These are phyloP conservation scores for Solea solea DNA, from an alignment of 2,113 vertebrate species.

Conservation along the genomic window DNA sequence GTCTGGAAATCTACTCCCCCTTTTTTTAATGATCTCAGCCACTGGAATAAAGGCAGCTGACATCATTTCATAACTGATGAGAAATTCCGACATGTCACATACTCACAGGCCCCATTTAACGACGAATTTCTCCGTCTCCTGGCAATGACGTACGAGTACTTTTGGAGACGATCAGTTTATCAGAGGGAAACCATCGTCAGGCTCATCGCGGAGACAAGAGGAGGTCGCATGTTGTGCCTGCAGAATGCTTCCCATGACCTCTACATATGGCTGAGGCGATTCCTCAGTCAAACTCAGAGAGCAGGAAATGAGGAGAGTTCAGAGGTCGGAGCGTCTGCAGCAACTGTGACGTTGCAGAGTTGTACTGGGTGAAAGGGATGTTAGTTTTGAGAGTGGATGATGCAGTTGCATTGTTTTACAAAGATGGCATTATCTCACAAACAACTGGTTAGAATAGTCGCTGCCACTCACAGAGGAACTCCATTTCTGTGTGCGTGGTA, in stretches of 20 bases:
- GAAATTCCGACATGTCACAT: slow-evolving; percentile 76
- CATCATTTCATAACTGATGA: slow-evolving; percentile 69
- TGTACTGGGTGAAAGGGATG: slow-evolving; percentile 43
- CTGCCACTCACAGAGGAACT: not conserved
- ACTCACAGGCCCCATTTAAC: slow-evolving; percentile 36
- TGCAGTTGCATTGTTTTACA: slow-evolving; percentile 32
- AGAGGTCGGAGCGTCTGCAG: slow-evolving; percentile 75
- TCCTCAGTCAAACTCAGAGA: slow-evolving; percentile 73
- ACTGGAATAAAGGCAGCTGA: slow-evolving; percentile 75
- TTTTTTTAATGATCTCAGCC: slow-evolving; percentile 75
- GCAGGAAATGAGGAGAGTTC: slow-evolving; percentile 82
- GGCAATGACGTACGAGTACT: slow-evolving; percentile 27
- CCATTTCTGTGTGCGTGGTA: too few species aligned
- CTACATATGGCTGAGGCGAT: slow-evolving; percentile 74
- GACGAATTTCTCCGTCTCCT: slow-evolving; percentile 31
- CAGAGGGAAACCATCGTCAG: not conserved
- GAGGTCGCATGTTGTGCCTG: slow-evolving; percentile 60
- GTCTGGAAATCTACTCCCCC: slow-evolving; percentile 71
- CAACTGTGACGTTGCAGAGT: slow-evolving; percentile 62
- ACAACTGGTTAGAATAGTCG: not conserved
- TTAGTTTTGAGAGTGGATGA: slow-evolving; percentile 15
- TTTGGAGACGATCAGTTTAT: slow-evolving; percentile 37
- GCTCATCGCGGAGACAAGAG: slow-evolving; percentile 41
- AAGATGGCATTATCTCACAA: slow-evolving; percentile 28
- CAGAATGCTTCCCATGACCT: slow-evolving; percentile 82